phyloP scores from a whole-genome alignment of 2,113 vertebrate genomes.

The Scopus umbretta region DNA sequence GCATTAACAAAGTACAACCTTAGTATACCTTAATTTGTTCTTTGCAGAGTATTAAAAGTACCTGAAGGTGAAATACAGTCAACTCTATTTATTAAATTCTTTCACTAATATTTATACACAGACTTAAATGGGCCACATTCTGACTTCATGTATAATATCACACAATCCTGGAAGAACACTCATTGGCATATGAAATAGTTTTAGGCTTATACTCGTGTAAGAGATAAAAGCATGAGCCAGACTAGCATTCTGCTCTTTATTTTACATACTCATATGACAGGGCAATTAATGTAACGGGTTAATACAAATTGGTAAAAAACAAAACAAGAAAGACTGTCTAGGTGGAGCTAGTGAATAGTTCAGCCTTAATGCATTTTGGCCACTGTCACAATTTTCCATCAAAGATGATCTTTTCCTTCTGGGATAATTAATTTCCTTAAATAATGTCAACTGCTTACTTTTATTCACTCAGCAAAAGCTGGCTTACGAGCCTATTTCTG shows the following conservation, averaged over 20 bases:
- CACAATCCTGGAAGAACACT: background rate
- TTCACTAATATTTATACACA: background rate
- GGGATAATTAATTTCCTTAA: background rate
- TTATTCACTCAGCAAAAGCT: background rate
- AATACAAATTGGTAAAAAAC: background rate
- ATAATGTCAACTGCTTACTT: background rate
- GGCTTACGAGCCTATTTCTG: background rate
- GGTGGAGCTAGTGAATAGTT: background rate
- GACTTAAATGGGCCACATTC: background rate
- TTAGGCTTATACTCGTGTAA: background rate
- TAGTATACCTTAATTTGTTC: background rate
- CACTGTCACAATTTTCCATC: background rate
- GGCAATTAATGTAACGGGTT: background rate
- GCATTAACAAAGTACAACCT: accelerated
- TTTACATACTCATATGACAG: background rate
- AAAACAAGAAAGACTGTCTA: background rate
- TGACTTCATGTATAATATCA: background rate
- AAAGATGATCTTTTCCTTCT: background rate
- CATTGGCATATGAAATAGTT: background rate
- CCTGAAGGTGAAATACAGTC: background rate
- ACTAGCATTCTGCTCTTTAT: background rate
- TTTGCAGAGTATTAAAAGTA: background rate
- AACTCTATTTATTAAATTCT: background rate
- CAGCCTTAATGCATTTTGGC: background rate
- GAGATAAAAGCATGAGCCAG: background rate